Conservation (phyloP, 2,888 invertebrate genomes). For the Acanthosepion lycidas region DNA sequence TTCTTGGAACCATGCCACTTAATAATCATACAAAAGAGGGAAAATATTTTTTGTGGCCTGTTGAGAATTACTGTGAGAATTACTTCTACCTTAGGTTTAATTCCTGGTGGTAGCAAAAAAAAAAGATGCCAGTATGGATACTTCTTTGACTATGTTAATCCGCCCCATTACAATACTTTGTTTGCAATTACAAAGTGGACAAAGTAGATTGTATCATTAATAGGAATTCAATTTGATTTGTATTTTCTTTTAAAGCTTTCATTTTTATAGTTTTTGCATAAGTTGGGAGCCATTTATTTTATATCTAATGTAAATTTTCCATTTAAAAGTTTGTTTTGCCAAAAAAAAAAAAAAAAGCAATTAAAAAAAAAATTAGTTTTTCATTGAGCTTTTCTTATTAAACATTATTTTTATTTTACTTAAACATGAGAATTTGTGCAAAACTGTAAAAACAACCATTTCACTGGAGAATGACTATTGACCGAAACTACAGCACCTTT, state of each 20-base stretch:
- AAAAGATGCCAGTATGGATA: neutral
- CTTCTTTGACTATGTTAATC: neutral
- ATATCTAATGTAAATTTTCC: too few relatives aligned
- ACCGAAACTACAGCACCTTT: neutral
- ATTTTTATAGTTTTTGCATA: too few relatives aligned
- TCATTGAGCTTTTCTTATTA: neutral
- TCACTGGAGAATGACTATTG: constrained; percentile 3
- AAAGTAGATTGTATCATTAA: neutral
- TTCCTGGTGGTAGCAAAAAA: neutral
- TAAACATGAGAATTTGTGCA: neutral
- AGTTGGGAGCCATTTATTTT: too few relatives aligned
- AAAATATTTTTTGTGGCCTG: neutral
- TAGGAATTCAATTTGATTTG: neutral
- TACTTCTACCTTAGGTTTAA: neutral
- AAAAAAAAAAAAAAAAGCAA: too few relatives aligned
- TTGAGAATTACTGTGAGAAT: neutral
- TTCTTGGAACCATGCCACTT: neutral
- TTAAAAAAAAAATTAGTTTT: neutral
- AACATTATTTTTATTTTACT: neutral
- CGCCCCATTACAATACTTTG: neutral
- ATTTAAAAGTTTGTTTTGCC: too few relatives aligned
- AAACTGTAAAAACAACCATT: neutral
- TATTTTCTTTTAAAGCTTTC: too few relatives aligned
- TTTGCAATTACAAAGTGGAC: neutral
- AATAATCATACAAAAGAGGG: neutral